Base-by-base conservation (phyloP, 2,113 vertebrate species). In the Gymnobelideus leadbeateri region DNA sequence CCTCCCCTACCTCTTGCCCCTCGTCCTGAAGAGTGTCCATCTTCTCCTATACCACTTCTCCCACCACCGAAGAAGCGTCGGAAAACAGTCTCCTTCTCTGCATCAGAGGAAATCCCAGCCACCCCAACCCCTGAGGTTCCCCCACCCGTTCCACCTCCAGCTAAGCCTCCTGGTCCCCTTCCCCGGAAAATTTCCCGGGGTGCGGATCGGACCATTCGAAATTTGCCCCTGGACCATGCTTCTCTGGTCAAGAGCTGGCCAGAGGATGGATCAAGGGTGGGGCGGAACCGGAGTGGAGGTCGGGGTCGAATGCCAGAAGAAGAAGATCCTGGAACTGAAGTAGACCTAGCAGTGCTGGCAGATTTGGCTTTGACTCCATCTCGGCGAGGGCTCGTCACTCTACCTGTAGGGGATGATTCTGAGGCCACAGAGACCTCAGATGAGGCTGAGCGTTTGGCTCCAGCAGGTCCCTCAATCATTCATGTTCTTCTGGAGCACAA, bases 1-100 rank as follows among this genome's bases (percentile, higher is more conserved):
- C n/a, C 68, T 84, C 95, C 96, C 8, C 91, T 91, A 0, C 95
- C 96, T n/a, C 98, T 98, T 0, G 96, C 98, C 0, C 47, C 94
- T 2, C 91, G 92, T 46, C 95, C 96, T 0, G 98, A 97, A 0
- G 96, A 97, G 49, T 97, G 97, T 16, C 96, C 98, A 51, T 98
- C 98, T 91, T 97, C 99, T 3, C 99, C 99, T n/a, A 97, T 99
- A 24, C 98, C 99, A 8, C 98, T 99, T 0, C 98, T 99, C 5
- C 99, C 99, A 0, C 99, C 99, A 28, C 99, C 99, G 94, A 99
- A 99, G 97, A 99, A 99, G 96, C 99, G 99, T 90, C 98, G 99
- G 96, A 99, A 99, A 98, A 99, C 99, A 0, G 99, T 99, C 93
- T 99, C 99, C 0, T 99, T 99, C 97, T 99, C 99, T 91, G 98